Base-by-base conservation (phyloP, 2,888 invertebrate genomes). In the Eristalinus aeneus region DNA sequence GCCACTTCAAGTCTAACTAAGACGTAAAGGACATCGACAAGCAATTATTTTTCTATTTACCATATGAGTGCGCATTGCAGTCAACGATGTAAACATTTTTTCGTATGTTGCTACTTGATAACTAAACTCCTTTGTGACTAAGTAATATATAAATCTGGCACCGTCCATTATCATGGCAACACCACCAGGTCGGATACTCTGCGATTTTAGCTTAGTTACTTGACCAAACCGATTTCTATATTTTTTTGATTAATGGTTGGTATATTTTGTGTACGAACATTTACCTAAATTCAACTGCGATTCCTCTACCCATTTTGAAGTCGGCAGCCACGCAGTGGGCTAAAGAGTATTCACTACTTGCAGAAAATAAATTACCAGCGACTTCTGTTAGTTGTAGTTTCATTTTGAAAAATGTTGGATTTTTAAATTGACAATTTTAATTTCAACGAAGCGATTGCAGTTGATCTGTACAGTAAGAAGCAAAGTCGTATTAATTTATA, bases 281-380 rank as follows among this genome's bases (percentile, higher is more conserved):
- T 73, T 88, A 90, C 92, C 90, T 89, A 87, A 92, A 92, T 67
- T 90, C 90, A 0, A 94, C 91, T 1, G 94, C 94, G 79, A 94
- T 94, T 22, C 94, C 94, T 88, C 93, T 93, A 6, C 94, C 94
- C 94, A 94, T 94, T 56, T 91, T 91, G 88, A 94, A 89, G 89
- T 94, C 94, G 69, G 93, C 84, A 90, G 94, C 94, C 0, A 94
- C 94, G 90, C 94, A 94, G 88, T 94, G 94, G 0, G 93, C 94
- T 87, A 94, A 88, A 0, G 93, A 92, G 89, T 91, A 93, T 3
- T 94, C 92, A 1, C 90, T 88, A 1, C 91, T 89, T 32, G 92
- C 93, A 11, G 90, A 88, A 90, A 93, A 95, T 85, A 94, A 90
- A 92, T 94, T 93, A 0, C 93, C 93, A 36, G 90, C 89, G n/a